Base-by-base conservation (phyloP, 2,113 vertebrate species). In the Sceloporus tristichus region DNA sequence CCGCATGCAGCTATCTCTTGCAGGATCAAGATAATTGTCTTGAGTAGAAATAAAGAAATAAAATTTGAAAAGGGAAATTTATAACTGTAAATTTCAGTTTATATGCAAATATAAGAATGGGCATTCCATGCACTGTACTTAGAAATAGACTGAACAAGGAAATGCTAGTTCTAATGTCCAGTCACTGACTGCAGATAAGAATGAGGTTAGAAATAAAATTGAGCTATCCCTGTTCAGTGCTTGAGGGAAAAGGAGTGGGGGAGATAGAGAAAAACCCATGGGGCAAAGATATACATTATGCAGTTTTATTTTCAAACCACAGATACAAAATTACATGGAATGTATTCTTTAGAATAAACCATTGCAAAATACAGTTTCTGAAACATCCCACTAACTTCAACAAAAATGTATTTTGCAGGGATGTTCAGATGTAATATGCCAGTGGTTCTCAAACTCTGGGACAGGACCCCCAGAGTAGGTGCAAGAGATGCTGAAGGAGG, bases 41-140 rank as follows among this genome's bases (percentile, higher is more conserved):
- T 80, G 48, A 79, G 53, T 86, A 89, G 38, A 77, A 79, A 16
- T 85, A 87, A 74, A 38, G 34, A 34, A 34, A 34, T 34, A 34
- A 34, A 68, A 27, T 68, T 66, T 18, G 38, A 18, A 82, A 82
- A 82, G 21, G 40, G 38, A 9, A 42, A 65, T 29, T 10, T 42
- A 65, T 76, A 78, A 65, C 2, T 29, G 38, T 9, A 25, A 62
- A n/a, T 85, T n/a, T 42, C 9, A 78, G 9, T 80, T 27, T 59
- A 25, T 81, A 21, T 9, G 68, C 29, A 27, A 71, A 71, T 29
- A 71, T 71, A 71, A 71, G 27, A 71, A 71, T 27, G 27, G 68
- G 27, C 4, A 27, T 70, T 70, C 68, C 68, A 9, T 71, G 25
- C 68, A 27, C 68, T 71, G 23, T 71, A 18, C 65, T 66, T 18